Conservation (phyloP, 2,113 vertebrate genomes). For the Hippocampus abdominalis region DNA sequence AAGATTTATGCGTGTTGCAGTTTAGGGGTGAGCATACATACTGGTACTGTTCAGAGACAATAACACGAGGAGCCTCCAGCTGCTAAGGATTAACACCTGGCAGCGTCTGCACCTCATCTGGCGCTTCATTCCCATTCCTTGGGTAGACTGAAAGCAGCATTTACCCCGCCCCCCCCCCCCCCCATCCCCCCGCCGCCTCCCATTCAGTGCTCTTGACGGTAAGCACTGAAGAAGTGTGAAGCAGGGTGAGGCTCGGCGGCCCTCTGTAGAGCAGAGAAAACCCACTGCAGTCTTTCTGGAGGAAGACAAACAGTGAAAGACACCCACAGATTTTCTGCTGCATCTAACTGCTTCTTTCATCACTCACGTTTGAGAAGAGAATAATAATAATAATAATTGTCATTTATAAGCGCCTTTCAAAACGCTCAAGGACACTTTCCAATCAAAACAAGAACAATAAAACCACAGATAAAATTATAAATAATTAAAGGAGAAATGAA, state of each 20-base stretch:
- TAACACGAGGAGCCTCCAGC: slow-evolving; percentile 25
- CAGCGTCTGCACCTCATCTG: slow-evolving; percentile 53
- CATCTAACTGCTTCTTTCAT: slow-evolving; percentile 6
- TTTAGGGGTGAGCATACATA: slow-evolving; percentile 9
- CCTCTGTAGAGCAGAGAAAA: background rate
- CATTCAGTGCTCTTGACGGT: background rate
- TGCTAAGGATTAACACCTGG: slow-evolving; percentile 56
- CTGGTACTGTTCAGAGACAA: slow-evolving; percentile 4
- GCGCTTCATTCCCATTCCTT: slow-evolving; percentile 45
- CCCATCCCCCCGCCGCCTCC: background rate
- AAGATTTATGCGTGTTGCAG: too few species aligned
- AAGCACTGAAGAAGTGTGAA: slow-evolving; percentile 14
- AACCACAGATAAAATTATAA: too few species aligned
- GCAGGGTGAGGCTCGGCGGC: background rate
- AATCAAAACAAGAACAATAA: too few species aligned
- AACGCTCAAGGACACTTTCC: too few species aligned
- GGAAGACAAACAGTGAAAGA: background rate
- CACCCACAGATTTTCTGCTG: slow-evolving; percentile 4
- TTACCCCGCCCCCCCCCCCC: slow-evolving; percentile 11
- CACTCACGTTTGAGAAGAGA: background rate
- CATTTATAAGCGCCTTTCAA: too few species aligned
- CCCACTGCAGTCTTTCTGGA: background rate
- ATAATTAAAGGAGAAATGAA: too few species aligned
- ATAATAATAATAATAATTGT: too few species aligned
- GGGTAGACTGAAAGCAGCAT: slow-evolving; percentile 24